Conservation (phyloP, 2,888 invertebrate species). For the Oxytorus armatus region DNA sequence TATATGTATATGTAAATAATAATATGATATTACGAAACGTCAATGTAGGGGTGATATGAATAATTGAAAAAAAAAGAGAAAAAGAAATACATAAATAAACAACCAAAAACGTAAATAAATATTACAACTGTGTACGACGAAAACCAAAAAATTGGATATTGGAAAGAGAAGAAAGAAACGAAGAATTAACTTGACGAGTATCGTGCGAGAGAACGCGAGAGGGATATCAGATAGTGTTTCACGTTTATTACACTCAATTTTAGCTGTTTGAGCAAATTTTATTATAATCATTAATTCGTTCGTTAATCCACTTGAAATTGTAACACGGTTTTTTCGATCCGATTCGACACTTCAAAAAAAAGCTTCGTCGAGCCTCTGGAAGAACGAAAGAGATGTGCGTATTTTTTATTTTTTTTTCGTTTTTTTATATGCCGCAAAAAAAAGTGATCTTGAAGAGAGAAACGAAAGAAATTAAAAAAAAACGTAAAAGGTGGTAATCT, state of each 20-base stretch:
- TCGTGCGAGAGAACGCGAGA: neutral
- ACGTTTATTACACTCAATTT: constrained; percentile 56
- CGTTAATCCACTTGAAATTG: constrained; percentile 4
- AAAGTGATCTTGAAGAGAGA: constrained; percentile 13
- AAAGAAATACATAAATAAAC: no score
- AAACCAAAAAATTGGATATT: neutral
- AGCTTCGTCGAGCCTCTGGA: constrained; percentile 2
- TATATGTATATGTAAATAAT: constrained; percentile 75
- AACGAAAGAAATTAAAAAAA: neutral
- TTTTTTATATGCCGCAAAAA: constrained; percentile 8
- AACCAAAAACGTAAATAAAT: constrained; percentile 1
- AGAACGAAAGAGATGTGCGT: neutral
- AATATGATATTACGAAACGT: constrained; percentile 77
- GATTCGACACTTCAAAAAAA: constrained; percentile 9
- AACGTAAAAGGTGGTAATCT: no score
- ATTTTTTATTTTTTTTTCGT: no score
- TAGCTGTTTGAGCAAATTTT: constrained; percentile 40
- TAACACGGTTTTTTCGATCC: constrained; percentile 23
- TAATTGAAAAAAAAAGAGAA: constrained; percentile 12
- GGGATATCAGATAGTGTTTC: constrained; percentile 35
- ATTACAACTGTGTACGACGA: constrained; percentile 9
- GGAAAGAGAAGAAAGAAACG: neutral
- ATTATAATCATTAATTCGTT: neutral
- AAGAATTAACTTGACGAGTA: constrained; percentile 23
- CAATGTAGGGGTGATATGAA: constrained; percentile 72